Base-by-base conservation (phyloP, 2,888 invertebrate genomes). In the Nomada ruficornis region DNA sequence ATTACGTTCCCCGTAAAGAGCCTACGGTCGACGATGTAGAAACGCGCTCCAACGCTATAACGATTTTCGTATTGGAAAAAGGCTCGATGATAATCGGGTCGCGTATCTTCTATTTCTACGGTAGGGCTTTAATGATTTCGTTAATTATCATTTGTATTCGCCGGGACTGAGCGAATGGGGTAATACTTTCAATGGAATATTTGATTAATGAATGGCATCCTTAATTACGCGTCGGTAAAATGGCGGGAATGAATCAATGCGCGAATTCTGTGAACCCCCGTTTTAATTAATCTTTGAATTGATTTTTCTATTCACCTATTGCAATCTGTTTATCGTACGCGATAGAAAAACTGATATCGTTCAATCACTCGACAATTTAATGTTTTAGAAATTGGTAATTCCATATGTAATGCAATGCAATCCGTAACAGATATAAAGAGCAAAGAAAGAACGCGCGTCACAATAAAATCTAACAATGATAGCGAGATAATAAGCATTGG, bases 11-110 rank as follows among this genome's bases (percentile, higher is more conserved):
- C 64, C 63, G 57, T 63, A 20, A 47, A 15, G 11, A 13, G 54
- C 75, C 73, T 47, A 79, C 89, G 74, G 89, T 85, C 88, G 91
- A 72, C 89, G 88, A 90, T 72, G 80, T 77, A 88, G 89, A 69
- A 62, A 77, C 15, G 9, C 26, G 3, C 13, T 10, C 26, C 42
- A 7, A 18, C 1, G 18, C 18, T 68, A 20, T 62, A 15, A 52
- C 1, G n/a, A 0, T 15, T 52, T 64, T 26, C 5, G 2, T 5
- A 2, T 50, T 3, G 15, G 50, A 13, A 44, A 42, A 23, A 70
- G 23, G 47, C 11, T 15, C 47, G 47, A 54, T 15, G 20, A 29
- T 60, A 60, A 50, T 62, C 29, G 7, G 50, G 5, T 0, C 3
- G 23, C 4, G 3, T 26, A n/a, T 11, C 0, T 29, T 26, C 7